Percentiles rank a stretch among this genome's conserved stretches.
Conservation (phyloP, 2,888 invertebrate genomes). For the Ectobius pallidus region DNA sequence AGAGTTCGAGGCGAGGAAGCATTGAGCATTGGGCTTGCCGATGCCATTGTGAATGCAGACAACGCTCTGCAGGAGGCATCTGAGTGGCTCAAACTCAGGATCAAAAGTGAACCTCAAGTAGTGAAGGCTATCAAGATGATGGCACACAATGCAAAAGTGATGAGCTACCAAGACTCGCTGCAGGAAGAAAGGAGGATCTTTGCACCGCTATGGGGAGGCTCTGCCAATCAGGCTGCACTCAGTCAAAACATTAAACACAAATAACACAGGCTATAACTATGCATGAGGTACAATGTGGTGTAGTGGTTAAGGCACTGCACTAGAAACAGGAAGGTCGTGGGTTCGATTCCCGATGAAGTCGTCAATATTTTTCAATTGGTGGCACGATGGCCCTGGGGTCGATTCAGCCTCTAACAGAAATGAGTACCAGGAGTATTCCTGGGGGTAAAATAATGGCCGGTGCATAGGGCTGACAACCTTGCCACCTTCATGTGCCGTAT, state of each 20-base stretch:
- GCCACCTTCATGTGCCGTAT: too few relatives aligned
- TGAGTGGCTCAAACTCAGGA: constrained; percentile 51
- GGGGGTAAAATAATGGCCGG: too few relatives aligned
- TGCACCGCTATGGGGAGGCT: constrained; percentile 55
- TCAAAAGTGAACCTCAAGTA: constrained; percentile 47
- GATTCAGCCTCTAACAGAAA: too few relatives aligned
- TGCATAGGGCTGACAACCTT: too few relatives aligned
- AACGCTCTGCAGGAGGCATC: constrained; percentile 47
- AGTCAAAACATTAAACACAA: constrained; percentile 20
- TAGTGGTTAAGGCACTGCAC: too few relatives aligned
- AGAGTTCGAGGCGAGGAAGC: constrained; percentile 52
- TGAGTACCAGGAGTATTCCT: too few relatives aligned
- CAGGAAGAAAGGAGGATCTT: constrained; percentile 53
- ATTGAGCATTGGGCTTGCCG: constrained; percentile 53
- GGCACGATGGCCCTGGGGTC: too few relatives aligned
- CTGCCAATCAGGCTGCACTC: constrained; percentile 48
- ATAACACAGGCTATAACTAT: too few relatives aligned
- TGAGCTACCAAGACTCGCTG: constrained; percentile 47
- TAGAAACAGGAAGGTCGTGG: too few relatives aligned
- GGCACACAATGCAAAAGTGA: constrained; percentile 46
- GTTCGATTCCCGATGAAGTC: too few relatives aligned
- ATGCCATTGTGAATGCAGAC: constrained; percentile 50
- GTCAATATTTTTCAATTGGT: too few relatives aligned
- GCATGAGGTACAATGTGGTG: too few relatives aligned
- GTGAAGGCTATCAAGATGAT: constrained; percentile 50